phyloP scores from a whole-genome alignment of 2,113 vertebrate species.

The Hemiprocne comata region DNA sequence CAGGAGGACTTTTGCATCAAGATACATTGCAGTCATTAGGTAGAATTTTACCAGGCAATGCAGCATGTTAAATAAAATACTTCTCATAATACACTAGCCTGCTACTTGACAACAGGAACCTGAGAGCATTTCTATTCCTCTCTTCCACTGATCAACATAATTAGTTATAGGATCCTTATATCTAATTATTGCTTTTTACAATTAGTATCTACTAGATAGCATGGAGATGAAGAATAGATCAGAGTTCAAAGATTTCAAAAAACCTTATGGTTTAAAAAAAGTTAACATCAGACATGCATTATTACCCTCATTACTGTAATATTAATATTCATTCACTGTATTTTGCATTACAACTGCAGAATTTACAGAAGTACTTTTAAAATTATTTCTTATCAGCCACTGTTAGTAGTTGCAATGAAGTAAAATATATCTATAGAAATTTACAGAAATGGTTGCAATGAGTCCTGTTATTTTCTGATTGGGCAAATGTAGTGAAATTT shows the following conservation, averaged over 20 bases:
- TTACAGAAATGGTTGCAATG: neutral
- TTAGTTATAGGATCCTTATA: constrained; percentile 26
- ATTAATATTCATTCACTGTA: neutral
- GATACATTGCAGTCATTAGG: neutral
- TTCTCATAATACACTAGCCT: neutral
- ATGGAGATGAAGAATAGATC: constrained; percentile 21
- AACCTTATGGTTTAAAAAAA: neutral
- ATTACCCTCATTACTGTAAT: neutral
- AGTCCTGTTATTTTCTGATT: neutral
- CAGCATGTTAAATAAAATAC: constrained; percentile 4
- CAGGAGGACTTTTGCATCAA: neutral
- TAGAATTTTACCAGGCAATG: neutral
- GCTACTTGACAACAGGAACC: constrained; percentile 11
- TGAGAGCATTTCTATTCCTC: neutral
- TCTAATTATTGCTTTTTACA: constrained; percentile 53
- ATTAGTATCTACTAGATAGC: constrained; percentile 36
- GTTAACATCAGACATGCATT: neutral
- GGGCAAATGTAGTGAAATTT: neutral
- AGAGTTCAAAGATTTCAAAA: neutral
- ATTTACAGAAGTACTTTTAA: neutral
- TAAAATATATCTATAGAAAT: neutral
- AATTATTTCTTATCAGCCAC: neutral
- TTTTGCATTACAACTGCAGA: neutral
- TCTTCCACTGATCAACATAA: constrained; percentile 49
- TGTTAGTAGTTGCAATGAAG: neutral